A percentile compares a stretch with the other conserved stretches of the same genome.
phyloP scores from a whole-genome alignment of 2,888 invertebrate genomes.

The Hypsopygia costalis region DNA sequence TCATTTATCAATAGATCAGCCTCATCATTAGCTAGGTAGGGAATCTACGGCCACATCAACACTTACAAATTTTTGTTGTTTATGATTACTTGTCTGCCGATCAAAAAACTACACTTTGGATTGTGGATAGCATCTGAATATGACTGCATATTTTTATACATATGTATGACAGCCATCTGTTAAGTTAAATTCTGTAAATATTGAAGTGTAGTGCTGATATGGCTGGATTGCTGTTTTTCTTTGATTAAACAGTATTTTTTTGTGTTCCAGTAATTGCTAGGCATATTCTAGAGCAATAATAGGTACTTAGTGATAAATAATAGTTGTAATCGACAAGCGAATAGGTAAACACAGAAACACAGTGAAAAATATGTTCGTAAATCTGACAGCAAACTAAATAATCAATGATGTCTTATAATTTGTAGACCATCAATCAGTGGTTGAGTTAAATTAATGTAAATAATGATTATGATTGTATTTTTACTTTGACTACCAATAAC shows the following conservation, averaged over 20 bases:
- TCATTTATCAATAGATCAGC: conserved; percentile 58
- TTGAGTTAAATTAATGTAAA: no score
- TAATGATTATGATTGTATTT: background rate
- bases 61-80: conserved; percentile 16
- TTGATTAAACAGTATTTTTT: conserved; percentile 20
- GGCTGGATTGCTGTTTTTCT: conserved; percentile 8
- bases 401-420: no score
- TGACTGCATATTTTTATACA: conserved; percentile 44
- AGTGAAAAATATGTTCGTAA: conserved; percentile 2
- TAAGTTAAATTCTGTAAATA: conserved; percentile 55
- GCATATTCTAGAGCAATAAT: conserved; percentile 8
- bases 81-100: conserved; percentile 41
- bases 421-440: background rate
- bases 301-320: conserved; percentile 10
- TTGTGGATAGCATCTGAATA: conserved; percentile 32
- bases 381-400: no score
- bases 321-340: conserved; percentile 4
- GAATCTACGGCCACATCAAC: conserved; percentile 5
- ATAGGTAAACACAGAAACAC: no score
- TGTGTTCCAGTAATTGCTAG: conserved; percentile 16
- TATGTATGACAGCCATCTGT: conserved; percentile 42
- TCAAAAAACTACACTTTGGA: conserved; percentile 23
- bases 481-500: no score
- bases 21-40: conserved; percentile 46
- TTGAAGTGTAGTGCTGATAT: conserved; percentile 31